Evolutionary conservation across 2,888 invertebrate genomes (phyloP), one percentile per base, ranked within the genome.

Genomic region (Bombylius major): DNA sequence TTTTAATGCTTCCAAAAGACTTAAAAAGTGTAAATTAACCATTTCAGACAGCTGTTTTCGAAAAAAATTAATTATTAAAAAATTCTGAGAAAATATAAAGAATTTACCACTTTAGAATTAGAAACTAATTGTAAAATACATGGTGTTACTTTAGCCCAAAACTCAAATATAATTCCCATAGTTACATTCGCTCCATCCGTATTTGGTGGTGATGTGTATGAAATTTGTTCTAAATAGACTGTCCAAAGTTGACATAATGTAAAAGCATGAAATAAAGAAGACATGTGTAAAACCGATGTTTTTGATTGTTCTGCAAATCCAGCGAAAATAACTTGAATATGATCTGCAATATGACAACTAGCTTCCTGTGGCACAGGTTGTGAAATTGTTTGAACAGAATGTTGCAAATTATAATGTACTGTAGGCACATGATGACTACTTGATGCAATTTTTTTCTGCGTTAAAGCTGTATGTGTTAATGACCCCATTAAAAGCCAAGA

Each of bases 171-270:
- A 62, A 93, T 89, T 62, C 86, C 86, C 75, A 86, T 81, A 1
- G 87, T 85, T 13, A 83, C 77, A 66, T 84, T 79, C 66, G 87
- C 84, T 13, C 83, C 79, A 67, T 90, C 90, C 45, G 79, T 78
- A 69, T 79, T 83, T 62, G 82, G 86, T 62, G 78, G 76, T 67
- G 82, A 79, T 48, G 77, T 78, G 50, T 78, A 79, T 3, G 91
- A 86, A 65, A 87, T 79, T 72, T 91, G 89, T 74, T 99, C 98
- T 70, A 98, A 82, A 76, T 99, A 99, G 64, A 99, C 85, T 0
- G 98, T 99, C 99, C 98, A 99, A 60, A 99, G 78, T 82, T 98
- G 98, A 70, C 98, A 99, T 51, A 99, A 80, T 59, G 96, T 90
- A 75, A 99, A 99, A 5, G 97, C 95, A 75, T 97, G 94, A 75